A percentile compares a stretch with the other conserved stretches of the same genome.
Conservation (phyloP, 2,113 vertebrate genomes). For the Montifringilla adamsi region DNA sequence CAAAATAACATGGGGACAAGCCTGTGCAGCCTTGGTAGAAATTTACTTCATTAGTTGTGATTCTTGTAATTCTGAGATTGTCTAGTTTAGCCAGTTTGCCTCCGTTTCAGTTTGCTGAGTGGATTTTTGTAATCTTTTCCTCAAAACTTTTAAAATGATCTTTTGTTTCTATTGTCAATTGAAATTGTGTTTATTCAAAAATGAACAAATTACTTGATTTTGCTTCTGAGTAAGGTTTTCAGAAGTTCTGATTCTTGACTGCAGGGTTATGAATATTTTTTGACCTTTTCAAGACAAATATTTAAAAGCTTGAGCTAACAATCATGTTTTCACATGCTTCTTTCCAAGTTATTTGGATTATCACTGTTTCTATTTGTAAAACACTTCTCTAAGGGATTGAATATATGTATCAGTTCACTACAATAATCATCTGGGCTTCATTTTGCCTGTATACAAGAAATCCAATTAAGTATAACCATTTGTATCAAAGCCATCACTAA, state of each 20-base stretch:
- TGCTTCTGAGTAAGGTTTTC: background rate
- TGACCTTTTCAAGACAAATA: background rate
- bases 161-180: background rate
- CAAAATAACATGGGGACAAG: background rate
- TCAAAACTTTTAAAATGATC: background rate
- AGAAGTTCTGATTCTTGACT: background rate
- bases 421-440: background rate
- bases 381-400: background rate
- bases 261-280: background rate
- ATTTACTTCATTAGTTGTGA: background rate
- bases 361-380: background rate
- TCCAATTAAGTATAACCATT: background rate
- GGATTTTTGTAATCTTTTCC: background rate
- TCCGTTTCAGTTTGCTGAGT: background rate
- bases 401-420: background rate
- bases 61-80: background rate
- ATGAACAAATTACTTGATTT: background rate
- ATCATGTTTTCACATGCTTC: background rate
- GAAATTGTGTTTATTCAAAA: background rate
- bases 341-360: background rate
- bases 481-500: background rate
- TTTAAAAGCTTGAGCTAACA: background rate
- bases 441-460: conserved; percentile 1
- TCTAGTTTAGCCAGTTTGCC: background rate
- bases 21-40: background rate